phyloP scores from a whole-genome alignment of 2,797 vertebrate genomes.

The Austrolebias charrua region DNA sequence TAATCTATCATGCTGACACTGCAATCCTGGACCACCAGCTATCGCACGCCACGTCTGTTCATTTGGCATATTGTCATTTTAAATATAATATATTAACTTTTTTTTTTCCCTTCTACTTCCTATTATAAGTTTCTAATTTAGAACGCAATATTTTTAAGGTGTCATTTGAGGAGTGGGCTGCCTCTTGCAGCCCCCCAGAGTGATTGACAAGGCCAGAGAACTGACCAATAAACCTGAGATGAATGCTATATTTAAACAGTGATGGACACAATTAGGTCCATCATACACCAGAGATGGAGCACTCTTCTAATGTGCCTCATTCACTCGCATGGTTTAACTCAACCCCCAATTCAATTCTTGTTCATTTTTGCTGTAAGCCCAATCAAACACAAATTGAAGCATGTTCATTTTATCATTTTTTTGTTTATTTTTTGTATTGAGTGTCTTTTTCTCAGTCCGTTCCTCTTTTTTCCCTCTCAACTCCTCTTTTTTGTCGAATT shows the following conservation, averaged over 20 bases:
- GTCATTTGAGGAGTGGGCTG: slow-evolving; percentile 50
- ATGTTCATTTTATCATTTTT: slow-evolving; percentile 2
- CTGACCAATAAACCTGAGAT: slow-evolving; percentile 70
- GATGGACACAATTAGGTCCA: slow-evolving; percentile 80
- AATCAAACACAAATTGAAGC: slow-evolving; percentile 63
- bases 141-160: slow-evolving; percentile 62
- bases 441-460: slow-evolving; percentile 50
- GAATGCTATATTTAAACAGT: slow-evolving; percentile 77
- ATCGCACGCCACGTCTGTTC: slow-evolving; percentile 25
- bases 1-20: slow-evolving; percentile 49
- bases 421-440: slow-evolving; percentile 54
- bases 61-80: slow-evolving; percentile 34
- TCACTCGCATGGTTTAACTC: slow-evolving; percentile 72
- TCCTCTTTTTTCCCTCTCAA: slow-evolving; percentile 23
- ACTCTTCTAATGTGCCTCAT: slow-evolving; percentile 66
- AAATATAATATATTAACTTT: slow-evolving; percentile 34
- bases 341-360: slow-evolving; percentile 69
- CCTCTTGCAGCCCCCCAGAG: slow-evolving; percentile 59
- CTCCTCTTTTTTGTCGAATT: slow-evolving; percentile 55
- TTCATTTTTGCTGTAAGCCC: slow-evolving; percentile 66
- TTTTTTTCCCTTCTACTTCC: neutral
- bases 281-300: slow-evolving; percentile 63
- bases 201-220: slow-evolving; percentile 72
- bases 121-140: slow-evolving; percentile 43
- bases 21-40: slow-evolving; percentile 30